Conservation (phyloP, 1,140 invertebrate species). For the Bombus terrestris region DNA sequence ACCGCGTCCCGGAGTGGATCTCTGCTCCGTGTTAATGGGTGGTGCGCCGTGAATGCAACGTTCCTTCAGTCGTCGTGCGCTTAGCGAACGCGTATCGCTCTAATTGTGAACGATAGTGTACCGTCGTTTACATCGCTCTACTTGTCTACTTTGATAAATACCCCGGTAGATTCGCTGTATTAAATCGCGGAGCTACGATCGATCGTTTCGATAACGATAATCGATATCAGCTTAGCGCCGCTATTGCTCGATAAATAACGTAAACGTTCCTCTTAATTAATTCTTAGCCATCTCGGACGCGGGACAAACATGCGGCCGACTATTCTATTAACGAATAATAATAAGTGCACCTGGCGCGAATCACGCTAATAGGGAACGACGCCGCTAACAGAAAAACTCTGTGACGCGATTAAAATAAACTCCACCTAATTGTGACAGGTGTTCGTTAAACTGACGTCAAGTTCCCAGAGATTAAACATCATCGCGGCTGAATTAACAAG, state of each 20-base stretch:
- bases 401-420: slow-evolving; percentile 35
- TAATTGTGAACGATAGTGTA: slow-evolving; percentile 49
- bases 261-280: slow-evolving; percentile 20
- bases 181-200: background rate
- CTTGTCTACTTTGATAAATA: slow-evolving; percentile 36
- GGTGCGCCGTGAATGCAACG: slow-evolving; percentile 40
- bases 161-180: background rate
- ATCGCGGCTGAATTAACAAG: slow-evolving; percentile 18
- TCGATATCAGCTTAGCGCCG: slow-evolving; percentile 24
- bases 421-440: slow-evolving; percentile 41
- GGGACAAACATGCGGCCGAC: background rate
- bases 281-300: background rate
- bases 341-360: background rate
- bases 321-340: background rate
- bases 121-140: background rate
- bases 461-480: background rate
- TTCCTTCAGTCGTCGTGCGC: slow-evolving; percentile 20
- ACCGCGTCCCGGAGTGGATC: slow-evolving; percentile 14
- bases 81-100: slow-evolving; percentile 24
- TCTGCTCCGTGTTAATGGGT: slow-evolving; percentile 35
- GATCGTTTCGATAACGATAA: slow-evolving; percentile 29
- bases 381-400: slow-evolving; percentile 9
- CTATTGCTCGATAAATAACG: slow-evolving; percentile 27
- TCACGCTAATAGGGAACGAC: slow-evolving; percentile 35
- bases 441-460: background rate